Conservation (phyloP, 2,113 vertebrate genomes). For the Varanus komodoensis region DNA sequence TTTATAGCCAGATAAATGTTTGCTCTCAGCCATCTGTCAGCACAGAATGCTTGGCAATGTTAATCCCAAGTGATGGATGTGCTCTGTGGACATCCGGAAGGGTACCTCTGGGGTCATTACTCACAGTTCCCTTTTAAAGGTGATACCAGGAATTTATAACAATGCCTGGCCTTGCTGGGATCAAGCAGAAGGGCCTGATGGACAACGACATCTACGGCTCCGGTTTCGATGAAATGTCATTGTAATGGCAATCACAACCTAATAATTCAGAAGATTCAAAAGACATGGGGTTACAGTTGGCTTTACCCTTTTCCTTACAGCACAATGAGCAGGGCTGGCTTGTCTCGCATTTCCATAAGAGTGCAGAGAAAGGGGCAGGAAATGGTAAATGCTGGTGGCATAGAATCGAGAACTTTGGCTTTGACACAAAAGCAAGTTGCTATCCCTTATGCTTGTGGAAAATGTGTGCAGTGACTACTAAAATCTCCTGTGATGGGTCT, state of each 20-base stretch:
- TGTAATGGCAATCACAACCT: not conserved
- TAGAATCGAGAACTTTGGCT: not conserved
- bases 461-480: no score
- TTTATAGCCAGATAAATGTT: constrained; percentile 50
- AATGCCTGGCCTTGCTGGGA: not conserved
- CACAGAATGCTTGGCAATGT: constrained; percentile 27
- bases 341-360: not conserved
- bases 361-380: not conserved
- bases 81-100: constrained; percentile 14
- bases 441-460: not conserved
- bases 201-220: not conserved
- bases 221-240: not conserved
- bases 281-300: not conserved
- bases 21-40: constrained; percentile 38
- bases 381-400: not conserved
- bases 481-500: not conserved
- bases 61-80: constrained; percentile 51
- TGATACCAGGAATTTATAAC: constrained; percentile 30
- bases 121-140: constrained; percentile 10
- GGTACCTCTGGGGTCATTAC: constrained; percentile 22
- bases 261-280: not conserved
- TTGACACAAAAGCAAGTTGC: not conserved
- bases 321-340: not conserved
- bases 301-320: not conserved
- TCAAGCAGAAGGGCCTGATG: not conserved